These are phyloP conservation scores for Antechinus flavipes DNA, from an alignment of 2,113 vertebrate species.

Conservation along the genomic window DNA sequence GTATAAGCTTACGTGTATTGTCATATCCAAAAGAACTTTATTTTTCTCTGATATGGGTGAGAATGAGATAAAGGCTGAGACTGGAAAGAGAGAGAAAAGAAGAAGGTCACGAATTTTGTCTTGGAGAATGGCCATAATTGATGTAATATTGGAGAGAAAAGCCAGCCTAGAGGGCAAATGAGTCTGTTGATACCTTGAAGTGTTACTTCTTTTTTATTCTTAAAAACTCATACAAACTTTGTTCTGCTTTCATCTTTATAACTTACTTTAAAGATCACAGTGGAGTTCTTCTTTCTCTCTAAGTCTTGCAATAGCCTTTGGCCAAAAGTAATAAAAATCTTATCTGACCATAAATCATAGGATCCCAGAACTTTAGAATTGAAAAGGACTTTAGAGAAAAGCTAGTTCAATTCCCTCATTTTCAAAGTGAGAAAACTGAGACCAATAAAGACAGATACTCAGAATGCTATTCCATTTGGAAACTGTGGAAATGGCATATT, in stretches of 20 bases:
- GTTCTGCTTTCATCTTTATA: neutral
- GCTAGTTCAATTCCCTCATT: neutral
- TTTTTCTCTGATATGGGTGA: neutral
- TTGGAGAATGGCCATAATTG: neutral
- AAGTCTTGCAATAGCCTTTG: neutral
- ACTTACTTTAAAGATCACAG: neutral
- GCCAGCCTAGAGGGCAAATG: neutral
- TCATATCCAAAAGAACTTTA: neutral
- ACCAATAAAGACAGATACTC: neutral
- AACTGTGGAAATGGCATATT: neutral
- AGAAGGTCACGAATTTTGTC: neutral
- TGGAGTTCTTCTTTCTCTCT: neutral
- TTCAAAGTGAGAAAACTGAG: neutral
- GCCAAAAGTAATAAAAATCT: conserved; percentile 2
- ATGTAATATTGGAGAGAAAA: neutral
- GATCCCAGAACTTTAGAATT: neutral
- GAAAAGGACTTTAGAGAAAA: neutral
- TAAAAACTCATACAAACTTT: neutral
- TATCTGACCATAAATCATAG: neutral
- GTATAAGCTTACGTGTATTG: neutral
- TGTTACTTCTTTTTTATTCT: neutral
- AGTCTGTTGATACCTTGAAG: neutral
- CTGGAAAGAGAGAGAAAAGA: neutral
- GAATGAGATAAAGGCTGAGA: neutral
- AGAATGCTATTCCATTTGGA: neutral